Evolutionary conservation across 2,113 vertebrate species (phyloP).

Genomic region (Oryzias woworae): DNA sequence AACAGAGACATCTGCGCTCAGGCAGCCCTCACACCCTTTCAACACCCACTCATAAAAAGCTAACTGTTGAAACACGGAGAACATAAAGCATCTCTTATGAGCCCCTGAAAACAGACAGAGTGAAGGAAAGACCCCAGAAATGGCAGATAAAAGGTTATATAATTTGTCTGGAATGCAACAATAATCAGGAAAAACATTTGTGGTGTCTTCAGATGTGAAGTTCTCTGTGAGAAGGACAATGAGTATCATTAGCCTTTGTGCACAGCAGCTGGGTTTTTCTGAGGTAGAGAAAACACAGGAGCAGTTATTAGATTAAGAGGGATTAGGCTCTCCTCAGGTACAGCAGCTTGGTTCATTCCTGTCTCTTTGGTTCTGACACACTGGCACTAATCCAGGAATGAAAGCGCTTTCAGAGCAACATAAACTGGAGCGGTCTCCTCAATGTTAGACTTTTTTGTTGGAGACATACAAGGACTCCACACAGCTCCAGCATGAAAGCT

Average conservation of each 20-base stretch:
- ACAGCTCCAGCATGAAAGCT: constrained; percentile 30
- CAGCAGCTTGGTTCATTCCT: constrained; percentile 24
- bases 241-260: constrained; percentile 47
- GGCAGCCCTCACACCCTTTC: constrained; percentile 56
- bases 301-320: constrained; percentile 72
- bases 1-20: constrained; percentile 61
- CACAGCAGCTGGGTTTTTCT: constrained; percentile 46
- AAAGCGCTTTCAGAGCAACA: constrained; percentile 42
- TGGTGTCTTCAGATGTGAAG: constrained; percentile 26
- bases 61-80: constrained; percentile 60
- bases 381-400: constrained; percentile 59
- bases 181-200: constrained; percentile 25
- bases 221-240: constrained; percentile 32
- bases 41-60: constrained; percentile 73
- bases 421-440: not conserved
- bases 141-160: constrained; percentile 21
- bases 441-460: constrained; percentile 3
- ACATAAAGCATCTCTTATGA: constrained; percentile 39
- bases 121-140: not conserved
- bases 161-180: constrained; percentile 27
- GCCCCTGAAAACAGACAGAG: constrained; percentile 14
- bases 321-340: constrained; percentile 64
- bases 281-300: constrained; percentile 52
- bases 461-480: constrained; percentile 30
- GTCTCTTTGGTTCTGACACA: constrained; percentile 44